Evolutionary conservation across 1,140 invertebrate species (phyloP).

Genomic region (Pseudomyrmex dendroicus): DNA sequence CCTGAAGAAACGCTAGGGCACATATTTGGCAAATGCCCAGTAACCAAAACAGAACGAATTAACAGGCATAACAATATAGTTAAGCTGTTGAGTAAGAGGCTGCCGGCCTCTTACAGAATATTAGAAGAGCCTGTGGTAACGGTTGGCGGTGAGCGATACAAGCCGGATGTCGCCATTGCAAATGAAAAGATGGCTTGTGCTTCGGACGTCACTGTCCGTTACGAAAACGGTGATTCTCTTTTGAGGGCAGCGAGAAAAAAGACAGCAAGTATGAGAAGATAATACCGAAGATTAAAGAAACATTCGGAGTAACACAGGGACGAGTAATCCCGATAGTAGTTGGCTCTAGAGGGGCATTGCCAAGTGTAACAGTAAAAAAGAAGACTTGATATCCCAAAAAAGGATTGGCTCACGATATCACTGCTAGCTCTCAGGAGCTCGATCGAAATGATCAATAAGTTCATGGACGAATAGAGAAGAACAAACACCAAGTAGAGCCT

Average conservation of each 20-base stretch:
- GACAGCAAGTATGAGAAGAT: background rate
- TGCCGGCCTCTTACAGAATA: background rate
- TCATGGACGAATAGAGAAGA: too few relatives aligned
- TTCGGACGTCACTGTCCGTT: slow-evolving; percentile 46
- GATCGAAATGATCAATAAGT: accelerated
- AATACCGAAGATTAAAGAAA: accelerated
- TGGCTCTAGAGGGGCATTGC: background rate
- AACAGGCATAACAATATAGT: slow-evolving; percentile 63
- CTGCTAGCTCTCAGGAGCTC: too few relatives aligned
- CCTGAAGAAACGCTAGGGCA: slow-evolving; percentile 35
- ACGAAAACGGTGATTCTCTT: slow-evolving; percentile 68
- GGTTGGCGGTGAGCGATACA: background rate
- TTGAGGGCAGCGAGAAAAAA: slow-evolving; percentile 46
- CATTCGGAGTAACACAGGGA: too few relatives aligned
- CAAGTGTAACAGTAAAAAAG: background rate
- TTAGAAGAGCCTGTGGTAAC: background rate
- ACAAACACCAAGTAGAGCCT: too few relatives aligned
- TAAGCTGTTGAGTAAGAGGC: too few relatives aligned
- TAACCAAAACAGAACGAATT: slow-evolving; percentile 54
- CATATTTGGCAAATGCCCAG: background rate
- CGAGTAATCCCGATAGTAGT: background rate
- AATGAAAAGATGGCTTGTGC: slow-evolving; percentile 63
- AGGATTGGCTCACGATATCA: background rate
- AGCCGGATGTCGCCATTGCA: slow-evolving; percentile 51
- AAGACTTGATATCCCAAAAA: accelerated